These are phyloP conservation scores for Hirtodrosophila confusa DNA, from an alignment of 2,888 invertebrate species.

Conservation along the genomic window DNA sequence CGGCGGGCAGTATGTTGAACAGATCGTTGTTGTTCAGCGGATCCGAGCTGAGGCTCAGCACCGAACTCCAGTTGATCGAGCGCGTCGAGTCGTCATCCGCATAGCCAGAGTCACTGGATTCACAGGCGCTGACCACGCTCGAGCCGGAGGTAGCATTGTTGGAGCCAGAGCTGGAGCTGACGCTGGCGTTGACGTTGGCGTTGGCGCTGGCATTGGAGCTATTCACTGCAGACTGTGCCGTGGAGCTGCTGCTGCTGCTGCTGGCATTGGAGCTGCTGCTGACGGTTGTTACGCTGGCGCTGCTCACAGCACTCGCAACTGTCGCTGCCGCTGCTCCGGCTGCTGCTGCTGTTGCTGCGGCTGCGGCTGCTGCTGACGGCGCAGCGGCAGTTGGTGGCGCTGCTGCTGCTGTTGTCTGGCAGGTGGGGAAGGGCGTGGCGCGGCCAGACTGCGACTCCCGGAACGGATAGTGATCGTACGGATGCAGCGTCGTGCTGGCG, in stretches of 20 bases:
- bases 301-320: conserved; percentile 2
- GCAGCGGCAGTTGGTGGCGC: conserved; percentile 11
- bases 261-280: conserved; percentile 38
- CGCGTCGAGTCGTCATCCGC: conserved; percentile 90
- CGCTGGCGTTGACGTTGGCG: conserved; percentile 19
- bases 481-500: conserved; percentile 70
- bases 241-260: conserved; percentile 2
- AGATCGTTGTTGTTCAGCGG: conserved; percentile 92
- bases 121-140: conserved; percentile 50
- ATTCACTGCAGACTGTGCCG: background rate
- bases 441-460: conserved; percentile 86
- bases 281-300: conserved; percentile 40
- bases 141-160: conserved; percentile 37
- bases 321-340: conserved; percentile 1
- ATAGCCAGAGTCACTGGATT: conserved; percentile 90
- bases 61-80: conserved; percentile 96
- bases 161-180: conserved; percentile 19
- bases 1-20: conserved; percentile 84
- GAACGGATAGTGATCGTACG: conserved; percentile 84
- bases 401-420: conserved; percentile 59
- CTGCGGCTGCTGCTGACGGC: conserved; percentile 9
- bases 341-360: conserved; percentile 31
- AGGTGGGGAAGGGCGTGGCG: conserved; percentile 88
- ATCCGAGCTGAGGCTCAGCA: conserved; percentile 93
- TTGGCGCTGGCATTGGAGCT: conserved; percentile 24